These are phyloP conservation scores for Nebria salina DNA, from an alignment of 2,888 invertebrate species.

Conservation along the genomic window DNA sequence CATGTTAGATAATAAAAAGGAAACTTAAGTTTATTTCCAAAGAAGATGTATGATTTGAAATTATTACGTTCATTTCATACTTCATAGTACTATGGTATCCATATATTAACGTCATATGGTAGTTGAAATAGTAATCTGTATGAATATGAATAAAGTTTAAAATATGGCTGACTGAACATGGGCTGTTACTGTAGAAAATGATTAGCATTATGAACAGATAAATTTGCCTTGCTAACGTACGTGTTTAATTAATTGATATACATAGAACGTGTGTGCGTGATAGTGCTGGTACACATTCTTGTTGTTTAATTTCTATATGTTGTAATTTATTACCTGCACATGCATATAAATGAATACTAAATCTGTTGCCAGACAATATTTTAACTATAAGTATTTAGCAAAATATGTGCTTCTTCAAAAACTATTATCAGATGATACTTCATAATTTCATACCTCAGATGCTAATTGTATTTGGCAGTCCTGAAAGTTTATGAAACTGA, in stretches of 20 bases:
- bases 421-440: background rate
- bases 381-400: background rate
- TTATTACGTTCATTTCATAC: background rate
- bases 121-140: background rate
- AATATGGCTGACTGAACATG: slow-evolving; percentile 1
- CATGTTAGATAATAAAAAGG: too few relatives aligned
- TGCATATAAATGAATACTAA: background rate
- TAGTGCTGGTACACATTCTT: background rate
- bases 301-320: slow-evolving; percentile 1
- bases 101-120: background rate
- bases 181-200: background rate
- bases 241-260: slow-evolving; percentile 11
- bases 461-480: background rate
- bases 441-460: background rate
- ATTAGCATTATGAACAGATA: slow-evolving; percentile 18
- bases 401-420: background rate
- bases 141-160: background rate
- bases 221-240: background rate
- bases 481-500: background rate
- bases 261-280: slow-evolving; percentile 2
- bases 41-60: background rate
- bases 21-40: background rate
- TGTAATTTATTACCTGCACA: background rate
- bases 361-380: background rate
- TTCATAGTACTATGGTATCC: background rate